Base-by-base conservation (phyloP, 2,797 vertebrate species). In the Sarcoramphus papa region DNA sequence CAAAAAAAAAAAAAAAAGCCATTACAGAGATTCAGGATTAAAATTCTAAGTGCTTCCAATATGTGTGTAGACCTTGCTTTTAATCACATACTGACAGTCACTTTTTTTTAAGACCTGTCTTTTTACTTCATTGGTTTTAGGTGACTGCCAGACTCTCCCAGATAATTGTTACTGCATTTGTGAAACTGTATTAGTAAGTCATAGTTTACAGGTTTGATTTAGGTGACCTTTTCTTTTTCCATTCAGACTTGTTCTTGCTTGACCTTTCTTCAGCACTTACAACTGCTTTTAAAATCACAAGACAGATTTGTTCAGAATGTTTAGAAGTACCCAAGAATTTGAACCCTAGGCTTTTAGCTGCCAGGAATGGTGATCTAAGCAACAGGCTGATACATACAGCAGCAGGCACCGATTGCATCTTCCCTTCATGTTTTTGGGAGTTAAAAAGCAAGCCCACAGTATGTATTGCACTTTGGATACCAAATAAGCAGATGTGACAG, bases 131-230 rank as follows among this genome's bases (percentile, higher is more conserved):
- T 17, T 73, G 6, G 60, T 40, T 85, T 95, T 65, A 83, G 45
- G 68, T 85, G 37, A 70, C 60, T 93, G 60, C 53, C 45, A 60
- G 51, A 28, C 45, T 90, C 53, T 83, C 31, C 28, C 21, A 63
- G 30, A 7, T 85, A 92, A 51, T 50, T 85, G 20, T 80, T 94
- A 70, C 0, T 93, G 41, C 21, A 13, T 88, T 96, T 91, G n/a
- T 90, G 47, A 73, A 75, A 54, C 59, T 59, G 40, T 84, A 48
- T 79, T 91, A 85, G 20, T 86, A 93, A 93, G 68, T 87, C 74
- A 90, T 70, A 77, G 48, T 83, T 95, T 69, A 63, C 62, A 87
- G 59, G 57, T 95, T 92, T 88, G 86, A 90, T 96, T 93, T 37
- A 30, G 28, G 17, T 83, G 83, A 85, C 89, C 72, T 92, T 92